Evolutionary conservation across 64 coral and sea anemone species (phyloP), one percentile per base, ranked within the genome.

Genomic region (Stichodactyla mertensii): DNA sequence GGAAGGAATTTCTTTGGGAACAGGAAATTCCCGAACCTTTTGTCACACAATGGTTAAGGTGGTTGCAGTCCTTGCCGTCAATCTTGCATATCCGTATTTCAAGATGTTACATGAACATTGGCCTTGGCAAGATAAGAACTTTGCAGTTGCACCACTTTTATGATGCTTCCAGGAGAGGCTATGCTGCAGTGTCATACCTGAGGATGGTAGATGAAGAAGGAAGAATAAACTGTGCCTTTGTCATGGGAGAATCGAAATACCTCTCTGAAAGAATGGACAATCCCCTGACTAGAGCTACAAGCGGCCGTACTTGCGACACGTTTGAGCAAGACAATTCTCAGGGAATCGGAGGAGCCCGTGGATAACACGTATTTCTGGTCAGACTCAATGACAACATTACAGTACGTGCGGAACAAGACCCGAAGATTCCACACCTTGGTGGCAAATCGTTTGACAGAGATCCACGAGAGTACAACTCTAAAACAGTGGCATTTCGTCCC

Each of bases 81-180:
- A 78, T 92, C 51, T 55, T 71, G 19, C 53, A 54, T 0, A 70
- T 83, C 12, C 20, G 80, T 0, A 87, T 92, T 4, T 85, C 89
- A 54, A 86, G 77, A 52, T 91, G 89, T 56, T 86, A 36, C 58
- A 91, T 57, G 61, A 61, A 27, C 19, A 70, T 23, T 24, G 52
- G 1, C 10, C 5, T 64, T 64, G n/a, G 57, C 10, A 64, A 11
- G 1, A 20, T 24, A 64, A 0, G 51, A 18, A 88, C 26, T 4
- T 31, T 62, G 5, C 87, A 93, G 28, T 36, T 89, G 1, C 84
- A 89, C 70, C 64, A 59, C 52, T 93, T 93, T 61, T 16, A 84
- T 23, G 92, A 93, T 26, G 91, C 91, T 13, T 92, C 86, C 52
- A 57, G 24, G 54, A 16, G 51, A 55, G 85, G 85, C 10, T 87